Evolutionary conservation across 1,140 invertebrate genomes (phyloP).

Genomic region (Acromyrmex echinatior): DNA sequence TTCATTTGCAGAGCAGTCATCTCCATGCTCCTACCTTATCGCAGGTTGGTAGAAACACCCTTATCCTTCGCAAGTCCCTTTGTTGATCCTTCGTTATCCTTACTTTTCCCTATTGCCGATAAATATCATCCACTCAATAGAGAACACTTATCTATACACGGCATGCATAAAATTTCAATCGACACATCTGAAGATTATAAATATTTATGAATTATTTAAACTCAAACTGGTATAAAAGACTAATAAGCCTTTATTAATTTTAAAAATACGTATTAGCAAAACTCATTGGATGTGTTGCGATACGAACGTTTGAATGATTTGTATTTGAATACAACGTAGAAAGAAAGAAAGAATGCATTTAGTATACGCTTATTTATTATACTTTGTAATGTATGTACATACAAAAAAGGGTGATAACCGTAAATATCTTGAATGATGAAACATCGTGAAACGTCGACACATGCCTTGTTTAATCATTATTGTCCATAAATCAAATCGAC

Average conservation of each 20-base stretch:
- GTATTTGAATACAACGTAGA: slow-evolving; percentile 5
- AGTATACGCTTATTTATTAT: not conserved
- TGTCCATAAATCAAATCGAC: slow-evolving; percentile 23
- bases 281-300: not conserved
- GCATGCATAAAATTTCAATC: not conserved
- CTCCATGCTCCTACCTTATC: slow-evolving; percentile 91
- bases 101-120: not conserved
- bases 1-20: slow-evolving; percentile 91
- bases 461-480: slow-evolving; percentile 48
- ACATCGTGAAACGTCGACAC: not conserved
- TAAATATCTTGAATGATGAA: slow-evolving; percentile 66
- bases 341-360: not conserved
- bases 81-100: not conserved
- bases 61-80: not conserved
- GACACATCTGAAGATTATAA: not conserved
- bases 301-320: slow-evolving; percentile 5
- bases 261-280: not conserved
- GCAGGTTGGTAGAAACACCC: slow-evolving; percentile 87
- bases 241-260: not conserved
- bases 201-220: not conserved
- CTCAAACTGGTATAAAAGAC: not conserved
- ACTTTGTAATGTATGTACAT: not conserved
- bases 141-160: not conserved
- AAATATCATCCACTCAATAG: not conserved
- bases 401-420: slow-evolving; percentile 16